These are phyloP conservation scores for Lingula anatina DNA, from an alignment of 2,888 invertebrate species.

Conservation along the genomic window DNA sequence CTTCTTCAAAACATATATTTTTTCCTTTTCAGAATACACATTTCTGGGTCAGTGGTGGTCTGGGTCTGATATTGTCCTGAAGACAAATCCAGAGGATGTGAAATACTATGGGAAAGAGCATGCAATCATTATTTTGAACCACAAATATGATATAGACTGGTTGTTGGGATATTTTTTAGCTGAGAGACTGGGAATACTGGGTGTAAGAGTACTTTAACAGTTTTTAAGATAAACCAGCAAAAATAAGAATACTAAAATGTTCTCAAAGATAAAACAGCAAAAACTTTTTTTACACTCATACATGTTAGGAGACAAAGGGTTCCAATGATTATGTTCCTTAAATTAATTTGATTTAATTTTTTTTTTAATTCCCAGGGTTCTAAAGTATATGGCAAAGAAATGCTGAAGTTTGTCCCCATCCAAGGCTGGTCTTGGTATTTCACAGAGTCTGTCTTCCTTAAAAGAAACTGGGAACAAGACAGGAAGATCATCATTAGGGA, in stretches of 20 bases:
- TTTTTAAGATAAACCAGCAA: too few relatives aligned
- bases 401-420: constrained; percentile 80
- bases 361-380: constrained; percentile 83
- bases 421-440: constrained; percentile 97
- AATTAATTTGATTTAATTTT: too few relatives aligned
- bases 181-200: constrained; percentile 73
- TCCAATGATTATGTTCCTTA: too few relatives aligned
- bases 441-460: constrained; percentile 88
- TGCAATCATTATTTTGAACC: constrained; percentile 86
- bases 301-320: too few relatives aligned
- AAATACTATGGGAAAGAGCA: constrained; percentile 75
- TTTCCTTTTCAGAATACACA: constrained; percentile 70
- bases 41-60: constrained; percentile 95
- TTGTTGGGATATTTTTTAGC: constrained; percentile 87
- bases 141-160: constrained; percentile 94
- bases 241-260: too few relatives aligned
- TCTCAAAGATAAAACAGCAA: too few relatives aligned
- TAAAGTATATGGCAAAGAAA: constrained; percentile 91
- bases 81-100: constrained; percentile 66
- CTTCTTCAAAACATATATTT: neutral
- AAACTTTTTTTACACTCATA: too few relatives aligned
- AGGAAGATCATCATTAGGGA: constrained; percentile 74
- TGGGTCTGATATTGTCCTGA: constrained; percentile 66
- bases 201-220: too few relatives aligned
- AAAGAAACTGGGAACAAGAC: constrained; percentile 87